A percentile compares a stretch with the other conserved stretches of the same genome.
Conservation (phyloP, 53 echinoderm and acorn worm species). For the Antedon mediterranea region DNA sequence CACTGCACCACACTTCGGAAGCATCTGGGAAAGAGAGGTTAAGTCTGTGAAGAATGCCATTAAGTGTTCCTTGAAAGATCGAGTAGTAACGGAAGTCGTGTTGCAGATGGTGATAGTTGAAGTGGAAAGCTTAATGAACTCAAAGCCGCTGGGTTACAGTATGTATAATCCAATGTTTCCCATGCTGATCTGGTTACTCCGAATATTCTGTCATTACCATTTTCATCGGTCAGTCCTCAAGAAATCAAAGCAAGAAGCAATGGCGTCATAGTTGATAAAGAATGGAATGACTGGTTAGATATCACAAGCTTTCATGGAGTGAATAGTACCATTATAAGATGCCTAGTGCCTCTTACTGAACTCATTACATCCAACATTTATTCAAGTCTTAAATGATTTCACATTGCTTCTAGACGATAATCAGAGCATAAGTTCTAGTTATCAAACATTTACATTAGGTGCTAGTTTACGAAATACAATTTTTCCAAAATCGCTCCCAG, state of each 20-base stretch:
- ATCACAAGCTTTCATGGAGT: background rate
- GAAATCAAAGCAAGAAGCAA: conserved; percentile 7
- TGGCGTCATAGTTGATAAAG: conserved; percentile 12
- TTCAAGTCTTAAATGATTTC: too few relatives aligned
- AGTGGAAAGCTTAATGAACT: too few relatives aligned
- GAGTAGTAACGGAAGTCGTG: background rate
- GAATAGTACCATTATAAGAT: background rate
- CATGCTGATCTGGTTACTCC: background rate
- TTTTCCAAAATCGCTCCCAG: background rate
- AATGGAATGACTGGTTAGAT: conserved; percentile 8
- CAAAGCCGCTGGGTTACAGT: too few relatives aligned
- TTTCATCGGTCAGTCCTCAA: background rate
- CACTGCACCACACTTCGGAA: background rate
- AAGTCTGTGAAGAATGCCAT: background rate
- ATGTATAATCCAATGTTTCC: background rate
- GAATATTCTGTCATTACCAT: background rate
- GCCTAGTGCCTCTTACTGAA: background rate
- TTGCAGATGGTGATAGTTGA: background rate
- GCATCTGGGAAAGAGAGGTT: background rate
- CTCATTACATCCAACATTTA: background rate
- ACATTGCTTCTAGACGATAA: too few relatives aligned
- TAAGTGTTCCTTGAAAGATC: background rate
- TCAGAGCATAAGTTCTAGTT: background rate
- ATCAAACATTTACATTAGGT: background rate
- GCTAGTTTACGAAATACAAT: background rate